Percentiles rank a stretch among this genome's conserved stretches.
These are phyloP conservation scores for Siniperca scherzeri DNA, from an alignment of 2,797 vertebrate species.

Conservation along the genomic window DNA sequence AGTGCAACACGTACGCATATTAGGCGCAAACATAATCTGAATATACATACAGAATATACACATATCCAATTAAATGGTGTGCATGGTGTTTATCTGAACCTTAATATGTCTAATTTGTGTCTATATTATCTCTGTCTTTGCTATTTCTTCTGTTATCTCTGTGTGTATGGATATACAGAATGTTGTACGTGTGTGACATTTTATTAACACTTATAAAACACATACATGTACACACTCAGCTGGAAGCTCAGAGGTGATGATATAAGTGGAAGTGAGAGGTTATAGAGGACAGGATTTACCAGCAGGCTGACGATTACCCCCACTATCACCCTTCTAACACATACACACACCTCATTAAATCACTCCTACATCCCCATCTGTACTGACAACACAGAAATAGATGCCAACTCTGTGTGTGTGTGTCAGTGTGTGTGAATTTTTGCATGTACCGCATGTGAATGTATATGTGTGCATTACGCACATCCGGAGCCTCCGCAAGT, in stretches of 20 bases:
- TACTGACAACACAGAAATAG: constrained; percentile 55
- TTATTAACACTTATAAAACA: constrained; percentile 62
- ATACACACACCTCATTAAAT: constrained; percentile 62
- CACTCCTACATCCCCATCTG: constrained; percentile 74
- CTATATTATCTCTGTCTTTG: neutral
- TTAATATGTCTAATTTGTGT: neutral
- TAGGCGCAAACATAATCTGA: constrained; percentile 5
- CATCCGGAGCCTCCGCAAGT: neutral
- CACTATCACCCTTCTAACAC: constrained; percentile 58
- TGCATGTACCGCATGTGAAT: constrained; percentile 13
- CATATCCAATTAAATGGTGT: neutral
- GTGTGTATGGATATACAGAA: constrained; percentile 19
- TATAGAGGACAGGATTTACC: constrained; percentile 69
- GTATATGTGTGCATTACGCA: constrained; percentile 4
- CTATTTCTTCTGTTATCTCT: neutral
- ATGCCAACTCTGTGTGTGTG: constrained; percentile 28
- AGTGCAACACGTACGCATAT: constrained; percentile 1
- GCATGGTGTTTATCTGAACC: constrained; percentile 16
- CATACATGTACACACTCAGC: constrained; percentile 55
- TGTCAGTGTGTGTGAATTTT: constrained; percentile 23
- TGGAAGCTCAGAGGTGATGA: constrained; percentile 70
- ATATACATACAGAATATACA: neutral
- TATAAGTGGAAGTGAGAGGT: constrained; percentile 74
- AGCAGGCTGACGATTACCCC: constrained; percentile 69
- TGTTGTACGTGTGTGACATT: constrained; percentile 52